A percentile compares a stretch with the other conserved stretches of the same genome.
Evolutionary conservation across 1,140 invertebrate species (phyloP).

Genomic region (Papilio xuthus): DNA sequence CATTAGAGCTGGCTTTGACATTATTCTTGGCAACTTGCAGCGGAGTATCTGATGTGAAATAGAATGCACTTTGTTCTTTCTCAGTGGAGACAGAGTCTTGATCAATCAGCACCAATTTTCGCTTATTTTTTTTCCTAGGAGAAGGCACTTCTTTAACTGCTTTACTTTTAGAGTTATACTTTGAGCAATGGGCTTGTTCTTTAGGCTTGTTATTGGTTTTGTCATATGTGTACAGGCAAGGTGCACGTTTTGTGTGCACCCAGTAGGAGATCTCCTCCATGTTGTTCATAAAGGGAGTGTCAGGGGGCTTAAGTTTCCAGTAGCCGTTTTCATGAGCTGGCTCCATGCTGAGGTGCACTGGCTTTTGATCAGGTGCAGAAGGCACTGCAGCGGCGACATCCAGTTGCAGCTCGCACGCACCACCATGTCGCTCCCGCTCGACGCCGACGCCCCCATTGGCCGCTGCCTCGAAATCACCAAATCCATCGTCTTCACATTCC

Average conservation of each 20-base stretch:
- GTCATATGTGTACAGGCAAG: conserved; percentile 71
- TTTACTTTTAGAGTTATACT: conserved; percentile 49
- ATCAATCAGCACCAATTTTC: conserved; percentile 63
- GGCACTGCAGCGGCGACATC: conserved; percentile 32
- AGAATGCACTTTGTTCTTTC: conserved; percentile 68
- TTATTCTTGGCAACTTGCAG: conserved; percentile 49
- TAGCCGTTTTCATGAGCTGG: conserved; percentile 27
- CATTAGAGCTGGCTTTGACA: conserved; percentile 55
- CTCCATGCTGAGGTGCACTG: conserved; percentile 46
- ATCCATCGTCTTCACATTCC: conserved; percentile 37
- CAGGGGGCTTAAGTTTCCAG: conserved; percentile 25
- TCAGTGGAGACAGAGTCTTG: conserved; percentile 62
- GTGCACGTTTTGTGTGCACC: conserved; percentile 70
- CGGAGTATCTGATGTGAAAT: conserved; percentile 59
- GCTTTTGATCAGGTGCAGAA: conserved; percentile 25
- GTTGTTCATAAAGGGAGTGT: conserved; percentile 71
- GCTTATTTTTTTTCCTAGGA: conserved; percentile 65
- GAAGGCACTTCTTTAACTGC: conserved; percentile 52
- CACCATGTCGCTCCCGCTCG: conserved; percentile 34
- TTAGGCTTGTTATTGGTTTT: conserved; percentile 63
- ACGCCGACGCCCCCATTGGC: neutral
- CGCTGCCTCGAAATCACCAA: neutral
- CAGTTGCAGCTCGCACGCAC: conserved; percentile 33
- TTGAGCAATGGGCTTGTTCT: conserved; percentile 62
- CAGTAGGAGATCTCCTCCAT: conserved; percentile 77